phyloP scores from a whole-genome alignment of 2,888 invertebrate species.

The Tenthredo livida region DNA sequence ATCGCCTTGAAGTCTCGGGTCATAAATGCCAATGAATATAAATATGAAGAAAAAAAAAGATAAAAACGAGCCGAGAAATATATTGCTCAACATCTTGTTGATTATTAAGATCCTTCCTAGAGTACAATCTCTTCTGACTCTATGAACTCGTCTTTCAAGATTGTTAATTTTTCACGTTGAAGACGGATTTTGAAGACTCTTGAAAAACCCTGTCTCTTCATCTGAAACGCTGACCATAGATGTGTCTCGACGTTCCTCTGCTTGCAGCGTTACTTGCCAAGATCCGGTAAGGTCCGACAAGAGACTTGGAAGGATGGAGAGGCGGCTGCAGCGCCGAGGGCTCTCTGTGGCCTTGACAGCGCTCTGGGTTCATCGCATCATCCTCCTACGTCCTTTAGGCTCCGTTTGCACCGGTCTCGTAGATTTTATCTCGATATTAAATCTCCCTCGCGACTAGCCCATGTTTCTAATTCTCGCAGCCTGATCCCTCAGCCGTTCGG shows the following conservation, averaged over 20 bases:
- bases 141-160: neutral
- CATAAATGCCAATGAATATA: neutral
- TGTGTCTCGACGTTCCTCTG: neutral
- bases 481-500: neutral
- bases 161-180: neutral
- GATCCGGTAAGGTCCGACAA: conserved; percentile 49
- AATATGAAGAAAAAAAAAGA: neutral
- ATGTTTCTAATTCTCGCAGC: neutral
- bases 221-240: neutral
- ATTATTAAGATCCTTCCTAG: neutral
- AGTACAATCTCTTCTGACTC: neutral
- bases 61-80: neutral
- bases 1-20: neutral
- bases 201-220: neutral
- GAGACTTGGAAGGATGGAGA: conserved; percentile 30
- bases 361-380: conserved; percentile 61
- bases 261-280: neutral
- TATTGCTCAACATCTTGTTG: neutral
- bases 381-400: conserved; percentile 54
- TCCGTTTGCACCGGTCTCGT: conserved; percentile 36
- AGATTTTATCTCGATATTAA: neutral
- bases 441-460: neutral
- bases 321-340: conserved; percentile 31
- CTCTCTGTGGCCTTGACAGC: conserved; percentile 59
- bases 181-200: neutral